Percentiles rank a stretch among this genome's conserved stretches.
Conservation (phyloP, 2,888 invertebrate genomes). For the Siphonodentalium dalli region DNA sequence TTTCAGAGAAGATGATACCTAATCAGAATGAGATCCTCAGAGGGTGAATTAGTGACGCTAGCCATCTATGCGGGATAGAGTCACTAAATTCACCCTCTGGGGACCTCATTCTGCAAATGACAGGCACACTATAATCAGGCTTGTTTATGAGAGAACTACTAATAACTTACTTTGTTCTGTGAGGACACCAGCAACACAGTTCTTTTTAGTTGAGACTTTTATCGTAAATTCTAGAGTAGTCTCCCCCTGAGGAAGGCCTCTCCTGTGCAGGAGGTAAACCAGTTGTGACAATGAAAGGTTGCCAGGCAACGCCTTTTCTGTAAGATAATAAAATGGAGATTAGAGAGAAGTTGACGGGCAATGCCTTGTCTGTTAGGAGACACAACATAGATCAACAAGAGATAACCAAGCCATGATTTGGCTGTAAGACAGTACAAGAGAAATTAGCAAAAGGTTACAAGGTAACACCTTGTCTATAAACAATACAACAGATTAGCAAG, state of each 20-base stretch:
- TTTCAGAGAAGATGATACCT: too few relatives aligned
- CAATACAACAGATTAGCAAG: too few relatives aligned
- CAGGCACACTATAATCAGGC: too few relatives aligned
- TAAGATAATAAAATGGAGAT: slow-evolving; percentile 11
- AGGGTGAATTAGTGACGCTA: too few relatives aligned
- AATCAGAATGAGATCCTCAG: too few relatives aligned
- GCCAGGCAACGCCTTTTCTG: slow-evolving; percentile 67
- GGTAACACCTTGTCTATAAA: too few relatives aligned
- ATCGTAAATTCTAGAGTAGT: slow-evolving; percentile 47
- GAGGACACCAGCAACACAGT: not conserved
- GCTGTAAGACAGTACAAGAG: not conserved
- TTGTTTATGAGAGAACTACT: not conserved
- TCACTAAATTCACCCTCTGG: too few relatives aligned
- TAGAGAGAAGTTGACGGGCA: not conserved
- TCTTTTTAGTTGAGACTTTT: slow-evolving; percentile 60
- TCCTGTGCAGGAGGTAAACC: slow-evolving; percentile 68
- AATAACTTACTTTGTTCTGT: slow-evolving; percentile 24
- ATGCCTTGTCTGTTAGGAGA: not conserved
- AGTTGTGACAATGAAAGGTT: slow-evolving; percentile 72
- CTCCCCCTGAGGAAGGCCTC: slow-evolving; percentile 49
- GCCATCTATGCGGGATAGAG: too few relatives aligned
- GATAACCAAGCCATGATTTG: not conserved
- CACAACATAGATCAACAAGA: not conserved
- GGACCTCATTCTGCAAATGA: too few relatives aligned
- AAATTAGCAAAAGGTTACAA: too few relatives aligned